phyloP scores from a whole-genome alignment of 1,140 invertebrate genomes.

The Microplitis mediator region DNA sequence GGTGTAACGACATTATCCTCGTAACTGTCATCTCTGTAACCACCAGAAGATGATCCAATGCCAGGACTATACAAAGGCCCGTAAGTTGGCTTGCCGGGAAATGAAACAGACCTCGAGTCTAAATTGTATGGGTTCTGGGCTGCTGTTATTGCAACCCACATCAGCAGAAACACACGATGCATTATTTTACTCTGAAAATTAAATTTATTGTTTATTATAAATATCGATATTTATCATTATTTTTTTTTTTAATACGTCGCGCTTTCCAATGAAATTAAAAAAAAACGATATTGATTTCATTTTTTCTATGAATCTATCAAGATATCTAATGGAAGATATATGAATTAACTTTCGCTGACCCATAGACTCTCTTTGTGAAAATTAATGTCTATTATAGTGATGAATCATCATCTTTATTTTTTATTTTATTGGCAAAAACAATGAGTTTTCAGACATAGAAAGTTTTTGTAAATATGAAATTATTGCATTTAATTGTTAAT shows the following conservation, averaged over 20 bases:
- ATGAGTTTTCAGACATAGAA: too few species aligned
- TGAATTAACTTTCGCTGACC: neutral
- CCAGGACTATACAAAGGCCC: constrained; percentile 52
- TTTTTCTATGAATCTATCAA: neutral
- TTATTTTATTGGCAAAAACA: neutral
- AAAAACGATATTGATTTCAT: neutral
- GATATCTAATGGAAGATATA: neutral
- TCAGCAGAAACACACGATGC: constrained; percentile 51
- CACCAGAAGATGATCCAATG: constrained; percentile 41
- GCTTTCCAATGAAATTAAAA: neutral
- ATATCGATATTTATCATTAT: neutral
- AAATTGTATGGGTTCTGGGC: constrained; percentile 53
- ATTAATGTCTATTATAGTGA: neutral
- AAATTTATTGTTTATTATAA: neutral
- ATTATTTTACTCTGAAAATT: constrained; percentile 40
- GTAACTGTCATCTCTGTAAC: constrained; percentile 59
- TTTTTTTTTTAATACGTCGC: neutral
- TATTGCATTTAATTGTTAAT: too few species aligned
- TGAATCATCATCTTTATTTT: neutral
- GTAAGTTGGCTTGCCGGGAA: constrained; percentile 48
- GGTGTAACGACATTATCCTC: constrained; percentile 61
- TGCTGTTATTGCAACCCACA: constrained; percentile 45
- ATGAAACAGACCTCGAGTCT: constrained; percentile 52
- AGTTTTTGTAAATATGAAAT: too few species aligned
- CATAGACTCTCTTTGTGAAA: neutral